Base-by-base conservation (phyloP, 2,113 vertebrate species). In the Orientallactaga bullata region DNA sequence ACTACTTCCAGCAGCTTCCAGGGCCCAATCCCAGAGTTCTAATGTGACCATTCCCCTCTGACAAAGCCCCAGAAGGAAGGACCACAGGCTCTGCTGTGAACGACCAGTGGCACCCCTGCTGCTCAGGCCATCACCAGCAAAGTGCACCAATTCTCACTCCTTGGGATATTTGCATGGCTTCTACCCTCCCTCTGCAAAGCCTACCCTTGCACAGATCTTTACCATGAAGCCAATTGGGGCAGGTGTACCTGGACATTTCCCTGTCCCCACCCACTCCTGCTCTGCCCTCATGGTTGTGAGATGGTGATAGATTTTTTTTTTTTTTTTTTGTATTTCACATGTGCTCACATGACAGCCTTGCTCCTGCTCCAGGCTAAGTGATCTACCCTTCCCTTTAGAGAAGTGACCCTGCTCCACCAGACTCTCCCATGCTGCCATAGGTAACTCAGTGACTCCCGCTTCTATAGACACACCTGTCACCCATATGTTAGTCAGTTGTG, bases 261-360 rank as follows among this genome's bases (percentile, higher is more conserved):
- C 26, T 78, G 37, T 10, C n/a, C 12, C 86, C 32, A 47, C 28
- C 6, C 28, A 39, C 55, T 55, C 30, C 51, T 51, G 60, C 21
- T 6, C 28, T 68, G 81, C 23, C 63, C 66, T 51, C 58, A 79
- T 15, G 37, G 32, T 82, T 63, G 63, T 63, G 63, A 88, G 79
- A 63, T 61, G 3, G 42, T 93, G 42, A 47, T 8, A 47, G 42
- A 47, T 47, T 8, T 47, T 47, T 87, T 66, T 69, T 73, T 93
- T 42, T 42, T 47, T 8, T 47, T 47, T 87, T 66, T 69, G 78
- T 93, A 42, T 42, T 9, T 81, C n/a, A 61, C 66, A 76, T 28
- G 86, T 65, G 58, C 66, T 94, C 42, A 88, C 73, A 71, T 28
- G 87, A 85, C 72, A 79, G 51, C 69, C 42, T 91, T 85, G 71